Percentiles rank a stretch among this genome's conserved stretches.
phyloP scores from a whole-genome alignment of 1,140 invertebrate species.

The Marisa cornuarietis region DNA sequence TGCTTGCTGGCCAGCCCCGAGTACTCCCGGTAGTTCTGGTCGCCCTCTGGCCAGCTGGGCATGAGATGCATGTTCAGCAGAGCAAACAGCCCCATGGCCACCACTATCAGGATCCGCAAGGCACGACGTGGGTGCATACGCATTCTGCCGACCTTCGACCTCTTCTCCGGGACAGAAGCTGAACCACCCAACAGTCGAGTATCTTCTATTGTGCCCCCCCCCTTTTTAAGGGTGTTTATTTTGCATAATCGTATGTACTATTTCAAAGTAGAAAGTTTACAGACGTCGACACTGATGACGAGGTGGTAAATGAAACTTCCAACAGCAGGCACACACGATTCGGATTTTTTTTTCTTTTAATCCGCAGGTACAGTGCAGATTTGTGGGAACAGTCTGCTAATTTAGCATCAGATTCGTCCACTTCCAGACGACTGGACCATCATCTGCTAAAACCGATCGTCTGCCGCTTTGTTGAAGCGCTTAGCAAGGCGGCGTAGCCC shows the following conservation, averaged over 20 bases:
- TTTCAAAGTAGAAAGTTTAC: not conserved
- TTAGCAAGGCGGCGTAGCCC: too few relatives aligned
- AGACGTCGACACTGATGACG: not conserved
- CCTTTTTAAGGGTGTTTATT: not conserved
- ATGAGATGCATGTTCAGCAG: constrained; percentile 56
- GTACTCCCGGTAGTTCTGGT: constrained; percentile 11
- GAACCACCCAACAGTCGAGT: not conserved
- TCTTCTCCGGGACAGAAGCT: not conserved
- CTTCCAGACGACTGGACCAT: too few relatives aligned
- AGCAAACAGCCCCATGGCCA: constrained; percentile 52
- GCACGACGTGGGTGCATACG: constrained; percentile 43
- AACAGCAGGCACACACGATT: too few relatives aligned
- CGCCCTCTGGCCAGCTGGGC: constrained; percentile 37
- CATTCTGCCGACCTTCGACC: constrained; percentile 31
- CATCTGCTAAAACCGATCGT: too few relatives aligned
- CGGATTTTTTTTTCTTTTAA: too few relatives aligned
- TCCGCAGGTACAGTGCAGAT: too few relatives aligned
- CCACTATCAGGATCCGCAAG: constrained; percentile 47
- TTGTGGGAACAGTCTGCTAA: too few relatives aligned
- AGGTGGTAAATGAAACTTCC: not conserved
- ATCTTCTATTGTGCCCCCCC: not conserved
- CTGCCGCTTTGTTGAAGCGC: too few relatives aligned
- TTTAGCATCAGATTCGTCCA: too few relatives aligned
- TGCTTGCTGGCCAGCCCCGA: constrained; percentile 27
- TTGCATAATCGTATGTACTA: not conserved